These are phyloP conservation scores for Orchesella cincta DNA, from an alignment of 1,140 invertebrate species.

Conservation along the genomic window DNA sequence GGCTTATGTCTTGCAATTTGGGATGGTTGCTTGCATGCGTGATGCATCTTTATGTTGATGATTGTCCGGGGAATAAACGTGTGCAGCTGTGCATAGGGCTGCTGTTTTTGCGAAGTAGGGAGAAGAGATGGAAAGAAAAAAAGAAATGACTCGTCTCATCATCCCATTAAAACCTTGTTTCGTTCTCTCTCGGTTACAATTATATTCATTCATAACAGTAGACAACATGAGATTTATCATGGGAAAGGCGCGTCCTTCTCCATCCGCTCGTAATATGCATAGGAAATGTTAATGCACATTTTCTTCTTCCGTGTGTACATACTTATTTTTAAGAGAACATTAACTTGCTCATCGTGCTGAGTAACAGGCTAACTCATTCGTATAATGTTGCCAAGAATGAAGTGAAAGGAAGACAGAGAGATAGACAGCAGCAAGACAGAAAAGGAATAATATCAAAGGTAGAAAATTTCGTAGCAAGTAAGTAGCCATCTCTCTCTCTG, in stretches of 20 bases:
- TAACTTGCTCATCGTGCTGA: neutral
- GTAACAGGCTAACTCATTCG: neutral
- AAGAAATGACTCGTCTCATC: too few relatives aligned
- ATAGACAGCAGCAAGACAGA: neutral
- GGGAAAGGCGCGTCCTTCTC: neutral
- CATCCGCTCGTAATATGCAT: neutral
- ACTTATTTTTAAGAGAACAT: neutral
- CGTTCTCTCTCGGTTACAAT: neutral
- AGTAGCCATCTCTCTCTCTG: neutral
- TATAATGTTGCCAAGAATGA: neutral
- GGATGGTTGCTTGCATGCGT: neutral
- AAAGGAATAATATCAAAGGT: neutral
- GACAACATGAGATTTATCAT: neutral
- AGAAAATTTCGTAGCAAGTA: neutral
- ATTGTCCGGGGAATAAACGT: slow-evolving; percentile 3
- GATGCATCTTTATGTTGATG: neutral
- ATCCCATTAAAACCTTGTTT: neutral
- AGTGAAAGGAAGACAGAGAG: too few relatives aligned
- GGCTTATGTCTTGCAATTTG: too few relatives aligned
- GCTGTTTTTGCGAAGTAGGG: too few relatives aligned
- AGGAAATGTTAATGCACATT: neutral
- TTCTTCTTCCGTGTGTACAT: neutral
- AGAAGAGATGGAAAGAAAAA: neutral
- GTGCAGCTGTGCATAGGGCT: neutral
- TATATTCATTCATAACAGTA: neutral